phyloP scores from a whole-genome alignment of 2,797 vertebrate species.

The Cottoperca gobio region DNA sequence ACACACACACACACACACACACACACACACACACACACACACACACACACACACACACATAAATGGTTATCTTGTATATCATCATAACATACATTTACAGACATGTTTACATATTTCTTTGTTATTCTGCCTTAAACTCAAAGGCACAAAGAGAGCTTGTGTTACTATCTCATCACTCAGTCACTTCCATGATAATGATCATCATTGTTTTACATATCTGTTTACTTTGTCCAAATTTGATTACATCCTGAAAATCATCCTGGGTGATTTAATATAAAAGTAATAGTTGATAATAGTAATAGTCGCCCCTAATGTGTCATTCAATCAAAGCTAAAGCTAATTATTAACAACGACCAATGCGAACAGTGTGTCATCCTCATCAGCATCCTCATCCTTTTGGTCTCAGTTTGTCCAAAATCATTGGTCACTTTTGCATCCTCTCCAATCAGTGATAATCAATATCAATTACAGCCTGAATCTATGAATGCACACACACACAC shows the following conservation, averaged over 20 bases:
- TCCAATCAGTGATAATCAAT: constrained; percentile 21
- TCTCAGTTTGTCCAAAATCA: not conserved
- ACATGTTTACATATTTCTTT: not conserved
- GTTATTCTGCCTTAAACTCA: not conserved
- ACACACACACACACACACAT: too few relatives aligned
- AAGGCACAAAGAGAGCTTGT: constrained; percentile 17
- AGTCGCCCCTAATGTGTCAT: not conserved
- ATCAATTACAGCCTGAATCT: constrained; percentile 48
- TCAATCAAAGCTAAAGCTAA: not conserved
- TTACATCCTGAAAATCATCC: not conserved
- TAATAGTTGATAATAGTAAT: too few relatives aligned
- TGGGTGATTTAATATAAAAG: not conserved
- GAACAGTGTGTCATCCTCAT: not conserved
- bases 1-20: too few relatives aligned
- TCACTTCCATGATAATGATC: not conserved
- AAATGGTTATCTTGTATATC: not conserved
- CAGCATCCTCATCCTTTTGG: not conserved
- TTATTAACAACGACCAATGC: not conserved
- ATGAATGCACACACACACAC: constrained; percentile 44
- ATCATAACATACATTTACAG: not conserved
- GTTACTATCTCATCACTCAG: constrained; percentile 1
- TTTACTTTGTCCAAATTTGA: not conserved
- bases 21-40: too few relatives aligned
- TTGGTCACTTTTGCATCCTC: not conserved
- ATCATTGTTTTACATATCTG: not conserved